A percentile compares a stretch with the other conserved stretches of the same genome.
Evolutionary conservation across 1,140 invertebrate genomes (phyloP).

Genomic region (Rhopalosiphum padi): DNA sequence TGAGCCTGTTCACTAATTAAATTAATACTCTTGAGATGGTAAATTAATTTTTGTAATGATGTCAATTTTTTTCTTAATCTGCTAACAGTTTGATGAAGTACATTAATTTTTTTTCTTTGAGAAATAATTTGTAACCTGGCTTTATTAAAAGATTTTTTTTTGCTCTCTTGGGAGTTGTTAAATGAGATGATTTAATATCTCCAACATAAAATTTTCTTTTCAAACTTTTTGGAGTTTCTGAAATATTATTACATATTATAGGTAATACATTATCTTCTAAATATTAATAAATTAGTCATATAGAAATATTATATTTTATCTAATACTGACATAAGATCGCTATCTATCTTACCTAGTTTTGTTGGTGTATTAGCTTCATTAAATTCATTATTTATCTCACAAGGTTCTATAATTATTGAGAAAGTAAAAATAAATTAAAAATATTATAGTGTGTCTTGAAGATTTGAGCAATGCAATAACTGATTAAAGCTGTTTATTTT

Average conservation of each 20-base stretch:
- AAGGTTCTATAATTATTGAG: neutral
- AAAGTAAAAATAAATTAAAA: neutral
- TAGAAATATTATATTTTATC: neutral
- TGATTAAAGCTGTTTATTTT: too few species aligned
- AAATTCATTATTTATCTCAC: neutral
- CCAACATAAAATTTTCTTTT: neutral
- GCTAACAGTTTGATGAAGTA: neutral
- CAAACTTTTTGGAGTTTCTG: constrained; percentile 5
- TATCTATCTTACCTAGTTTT: neutral
- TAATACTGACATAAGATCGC: neutral
- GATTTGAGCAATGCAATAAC: too few species aligned
- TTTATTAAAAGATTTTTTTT: neutral
- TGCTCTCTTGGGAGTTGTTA: neutral
- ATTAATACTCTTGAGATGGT: neutral
- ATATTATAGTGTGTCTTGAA: neutral
- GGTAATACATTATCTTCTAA: too few species aligned
- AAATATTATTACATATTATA: neutral
- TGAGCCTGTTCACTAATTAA: neutral
- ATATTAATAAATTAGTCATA: neutral
- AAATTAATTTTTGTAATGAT: neutral
- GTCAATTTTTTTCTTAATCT: constrained; percentile 1
- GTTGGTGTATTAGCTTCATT: neutral
- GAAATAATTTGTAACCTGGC: neutral
- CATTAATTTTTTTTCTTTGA: neutral
- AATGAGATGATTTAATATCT: neutral